phyloP scores from a whole-genome alignment of 2,888 invertebrate genomes.

The Dolichomitus sp. region DNA sequence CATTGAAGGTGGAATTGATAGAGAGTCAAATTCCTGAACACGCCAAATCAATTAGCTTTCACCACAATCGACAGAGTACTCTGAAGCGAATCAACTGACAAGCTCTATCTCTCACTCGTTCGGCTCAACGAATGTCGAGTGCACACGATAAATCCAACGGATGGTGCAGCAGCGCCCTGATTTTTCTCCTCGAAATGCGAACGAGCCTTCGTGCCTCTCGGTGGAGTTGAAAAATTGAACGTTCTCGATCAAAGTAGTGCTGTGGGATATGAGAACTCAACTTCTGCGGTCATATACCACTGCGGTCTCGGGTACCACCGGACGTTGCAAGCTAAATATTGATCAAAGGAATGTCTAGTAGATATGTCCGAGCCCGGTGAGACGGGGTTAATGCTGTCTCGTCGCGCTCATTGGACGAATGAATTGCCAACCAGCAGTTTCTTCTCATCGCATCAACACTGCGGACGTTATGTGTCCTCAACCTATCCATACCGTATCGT shows the following conservation, averaged over 20 bases:
- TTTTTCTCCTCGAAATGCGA: constrained; percentile 55
- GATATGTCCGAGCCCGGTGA: constrained; percentile 62
- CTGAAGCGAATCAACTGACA: constrained; percentile 55
- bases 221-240: constrained; percentile 61
- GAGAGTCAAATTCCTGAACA: constrained; percentile 26
- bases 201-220: constrained; percentile 27
- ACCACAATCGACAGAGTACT: constrained; percentile 49
- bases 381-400: constrained; percentile 56
- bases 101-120: constrained; percentile 47
- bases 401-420: background rate
- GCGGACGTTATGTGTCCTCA: background rate
- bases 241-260: constrained; percentile 60
- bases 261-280: constrained; percentile 37
- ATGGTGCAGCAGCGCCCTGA: constrained; percentile 54
- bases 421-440: background rate
- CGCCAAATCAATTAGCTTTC: constrained; percentile 44
- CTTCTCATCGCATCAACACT: background rate
- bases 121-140: constrained; percentile 56
- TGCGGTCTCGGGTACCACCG: constrained; percentile 7
- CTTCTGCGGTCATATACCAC: constrained; percentile 35
- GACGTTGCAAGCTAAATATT: constrained; percentile 61
- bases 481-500: background rate
- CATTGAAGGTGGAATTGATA: constrained; percentile 12
- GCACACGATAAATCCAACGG: constrained; percentile 54
- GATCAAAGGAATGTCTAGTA: constrained; percentile 60